phyloP scores from a whole-genome alignment of 2,888 invertebrate genomes.

The Elegia similella region DNA sequence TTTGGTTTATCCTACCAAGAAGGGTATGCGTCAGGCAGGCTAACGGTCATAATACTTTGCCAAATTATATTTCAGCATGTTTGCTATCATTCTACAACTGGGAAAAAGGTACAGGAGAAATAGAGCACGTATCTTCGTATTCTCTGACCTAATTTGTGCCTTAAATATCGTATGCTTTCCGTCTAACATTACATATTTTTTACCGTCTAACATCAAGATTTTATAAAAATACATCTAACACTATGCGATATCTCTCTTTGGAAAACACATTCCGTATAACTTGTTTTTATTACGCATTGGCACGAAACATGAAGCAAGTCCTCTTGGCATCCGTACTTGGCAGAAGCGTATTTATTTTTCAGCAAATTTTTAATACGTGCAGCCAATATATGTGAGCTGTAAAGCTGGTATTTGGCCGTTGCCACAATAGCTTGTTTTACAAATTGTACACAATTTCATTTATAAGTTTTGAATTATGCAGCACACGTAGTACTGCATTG shows the following conservation, averaged over 20 bases:
- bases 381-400: constrained; percentile 24
- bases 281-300: constrained; percentile 48
- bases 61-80: too few species aligned
- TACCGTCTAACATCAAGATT: background rate
- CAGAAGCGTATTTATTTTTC: constrained; percentile 44
- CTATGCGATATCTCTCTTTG: constrained; percentile 20
- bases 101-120: too few species aligned
- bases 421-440: constrained; percentile 18
- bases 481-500: background rate
- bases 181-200: too few species aligned
- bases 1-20: too few species aligned
- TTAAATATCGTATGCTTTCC: too few species aligned
- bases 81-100: too few species aligned
- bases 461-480: constrained; percentile 27
- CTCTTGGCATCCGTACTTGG: constrained; percentile 55
- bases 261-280: constrained; percentile 23
- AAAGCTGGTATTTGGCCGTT: constrained; percentile 21
- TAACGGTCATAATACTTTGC: too few species aligned
- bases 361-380: constrained; percentile 43
- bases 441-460: background rate
- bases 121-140: too few species aligned
- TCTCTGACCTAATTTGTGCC: too few species aligned
- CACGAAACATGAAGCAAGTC: constrained; percentile 37
- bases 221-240: background rate
- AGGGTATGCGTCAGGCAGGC: too few species aligned